These are phyloP conservation scores for Pseudomyrmex cubaensis DNA, from an alignment of 1,140 invertebrate species.

Conservation along the genomic window DNA sequence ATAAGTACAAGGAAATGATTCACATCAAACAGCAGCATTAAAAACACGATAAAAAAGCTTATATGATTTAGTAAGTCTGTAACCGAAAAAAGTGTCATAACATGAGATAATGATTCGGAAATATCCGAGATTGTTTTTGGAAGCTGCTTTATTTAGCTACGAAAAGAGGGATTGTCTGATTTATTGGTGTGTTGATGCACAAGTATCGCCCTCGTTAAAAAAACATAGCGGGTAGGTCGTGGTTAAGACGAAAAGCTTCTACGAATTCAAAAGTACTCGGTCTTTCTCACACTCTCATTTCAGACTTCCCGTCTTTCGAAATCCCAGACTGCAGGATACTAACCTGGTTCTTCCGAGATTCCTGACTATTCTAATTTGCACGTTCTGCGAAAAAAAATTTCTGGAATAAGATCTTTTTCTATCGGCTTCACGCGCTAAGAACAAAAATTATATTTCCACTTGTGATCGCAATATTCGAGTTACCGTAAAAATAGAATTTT, in stretches of 20 bases:
- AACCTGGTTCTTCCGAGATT: constrained; percentile 31
- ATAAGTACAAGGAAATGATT: not conserved
- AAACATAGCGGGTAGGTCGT: constrained; percentile 5
- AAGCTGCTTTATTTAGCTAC: constrained; percentile 15
- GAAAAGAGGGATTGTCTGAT: not conserved
- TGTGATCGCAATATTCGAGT: not conserved
- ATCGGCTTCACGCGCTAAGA: not conserved
- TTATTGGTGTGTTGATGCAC: constrained; percentile 37
- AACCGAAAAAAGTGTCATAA: not conserved
- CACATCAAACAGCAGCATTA: not conserved
- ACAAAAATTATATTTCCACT: too few species aligned
- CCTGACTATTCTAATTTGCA: constrained; percentile 16
- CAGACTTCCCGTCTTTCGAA: not conserved
- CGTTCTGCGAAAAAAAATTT: constrained; percentile 21
- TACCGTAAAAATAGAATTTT: not conserved
- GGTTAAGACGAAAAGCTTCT: constrained; percentile 25
- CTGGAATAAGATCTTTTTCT: not conserved
- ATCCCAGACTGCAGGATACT: constrained; percentile 23
- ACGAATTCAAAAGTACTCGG: constrained; percentile 20
- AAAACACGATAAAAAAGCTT: not conserved
- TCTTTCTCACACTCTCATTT: constrained; percentile 12
- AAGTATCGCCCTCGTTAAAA: constrained; percentile 6
- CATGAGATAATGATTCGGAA: not conserved
- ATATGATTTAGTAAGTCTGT: not conserved
- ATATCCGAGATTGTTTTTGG: constrained; percentile 29